Evolutionary conservation across 2,888 invertebrate genomes (phyloP).

Genomic region (Drosophila mercatorum): DNA sequence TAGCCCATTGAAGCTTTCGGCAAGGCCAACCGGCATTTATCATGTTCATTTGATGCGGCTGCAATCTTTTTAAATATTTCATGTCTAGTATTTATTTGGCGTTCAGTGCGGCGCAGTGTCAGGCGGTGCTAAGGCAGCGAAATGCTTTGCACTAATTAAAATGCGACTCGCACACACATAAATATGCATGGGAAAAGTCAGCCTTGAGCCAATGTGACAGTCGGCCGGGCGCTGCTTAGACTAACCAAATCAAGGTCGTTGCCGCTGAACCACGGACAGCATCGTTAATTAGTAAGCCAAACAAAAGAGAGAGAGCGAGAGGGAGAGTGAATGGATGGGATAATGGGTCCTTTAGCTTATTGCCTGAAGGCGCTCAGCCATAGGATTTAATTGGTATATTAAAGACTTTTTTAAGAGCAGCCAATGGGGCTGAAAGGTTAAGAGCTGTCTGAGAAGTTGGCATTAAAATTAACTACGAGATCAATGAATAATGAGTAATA

Average conservation of each 20-base stretch:
- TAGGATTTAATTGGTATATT: conserved; percentile 2
- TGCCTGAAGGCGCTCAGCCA: neutral
- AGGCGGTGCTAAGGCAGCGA: conserved; percentile 31
- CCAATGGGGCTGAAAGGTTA: neutral
- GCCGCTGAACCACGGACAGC: conserved; percentile 44
- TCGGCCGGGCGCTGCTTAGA: neutral
- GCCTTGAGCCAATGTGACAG: conserved; percentile 45
- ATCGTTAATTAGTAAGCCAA: conserved; percentile 62
- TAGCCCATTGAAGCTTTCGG: neutral
- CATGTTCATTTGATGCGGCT: conserved; percentile 3
- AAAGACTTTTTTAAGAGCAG: neutral
- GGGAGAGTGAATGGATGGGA: neutral
- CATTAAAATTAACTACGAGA: neutral
- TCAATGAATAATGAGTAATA: neutral
- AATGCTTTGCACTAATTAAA: conserved; percentile 65
- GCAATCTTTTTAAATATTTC: conserved; percentile 40
- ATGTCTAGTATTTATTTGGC: conserved; percentile 12
- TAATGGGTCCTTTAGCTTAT: neutral
- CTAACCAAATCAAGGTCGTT: conserved; percentile 47
- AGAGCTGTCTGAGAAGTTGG: neutral
- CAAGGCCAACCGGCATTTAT: conserved; percentile 28
- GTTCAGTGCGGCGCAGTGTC: conserved; percentile 7
- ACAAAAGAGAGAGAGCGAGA: conserved; percentile 1
- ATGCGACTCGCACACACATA: conserved; percentile 39
- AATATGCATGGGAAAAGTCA: conserved; percentile 33